Evolutionary conservation across 2,888 invertebrate genomes (phyloP).

Genomic region (Eremobia ochroleuca): DNA sequence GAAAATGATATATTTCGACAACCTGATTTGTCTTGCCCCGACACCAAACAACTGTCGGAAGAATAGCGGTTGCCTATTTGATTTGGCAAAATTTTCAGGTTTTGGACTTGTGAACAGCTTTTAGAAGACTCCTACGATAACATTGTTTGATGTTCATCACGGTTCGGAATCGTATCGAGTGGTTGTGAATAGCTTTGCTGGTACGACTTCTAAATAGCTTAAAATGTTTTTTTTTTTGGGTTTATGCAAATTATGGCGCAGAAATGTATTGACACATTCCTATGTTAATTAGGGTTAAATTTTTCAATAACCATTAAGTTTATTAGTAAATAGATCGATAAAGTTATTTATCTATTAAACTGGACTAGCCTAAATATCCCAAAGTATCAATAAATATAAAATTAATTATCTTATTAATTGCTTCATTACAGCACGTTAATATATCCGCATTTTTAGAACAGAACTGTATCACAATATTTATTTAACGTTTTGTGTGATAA

Average conservation of each 20-base stretch:
- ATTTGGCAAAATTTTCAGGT: too few species aligned
- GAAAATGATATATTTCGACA: too few species aligned
- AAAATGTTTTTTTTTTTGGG: constrained; percentile 1
- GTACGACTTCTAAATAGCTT: constrained; percentile 13
- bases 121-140: too few species aligned
- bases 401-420: constrained; percentile 34
- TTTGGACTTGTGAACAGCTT: too few species aligned
- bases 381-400: constrained; percentile 39
- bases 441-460: constrained; percentile 28
- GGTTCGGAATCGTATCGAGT: too few species aligned
- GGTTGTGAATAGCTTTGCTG: too few species aligned
- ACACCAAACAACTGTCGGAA: too few species aligned
- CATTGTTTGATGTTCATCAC: too few species aligned
- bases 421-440: constrained; percentile 35
- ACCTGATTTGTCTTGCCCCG: too few species aligned
- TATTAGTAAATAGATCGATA: constrained; percentile 14
- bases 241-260: constrained; percentile 23
- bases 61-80: too few species aligned
- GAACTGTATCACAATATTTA: constrained; percentile 18
- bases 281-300: constrained; percentile 29
- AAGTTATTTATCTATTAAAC: constrained; percentile 17
- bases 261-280: constrained; percentile 5
- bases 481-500: constrained; percentile 16
- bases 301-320: not conserved
- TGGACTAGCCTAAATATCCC: constrained; percentile 8